A percentile compares a stretch with the other conserved stretches of the same genome.
phyloP scores from a whole-genome alignment of 2,797 vertebrate genomes.

The Cheirogaleus major region DNA sequence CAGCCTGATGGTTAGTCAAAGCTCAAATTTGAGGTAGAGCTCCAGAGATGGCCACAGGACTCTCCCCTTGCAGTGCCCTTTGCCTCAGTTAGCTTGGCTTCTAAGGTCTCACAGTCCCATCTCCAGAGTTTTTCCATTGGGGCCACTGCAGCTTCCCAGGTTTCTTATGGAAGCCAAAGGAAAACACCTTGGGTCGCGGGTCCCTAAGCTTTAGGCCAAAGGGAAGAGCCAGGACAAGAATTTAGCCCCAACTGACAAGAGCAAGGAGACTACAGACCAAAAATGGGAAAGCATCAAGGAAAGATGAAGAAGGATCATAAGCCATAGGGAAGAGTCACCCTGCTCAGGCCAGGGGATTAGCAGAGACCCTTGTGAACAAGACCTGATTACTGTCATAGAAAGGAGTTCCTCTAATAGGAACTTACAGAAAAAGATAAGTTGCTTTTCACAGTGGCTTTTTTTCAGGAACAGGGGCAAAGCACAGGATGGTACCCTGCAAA shows the following conservation, averaged over 20 bases:
- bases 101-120: background rate
- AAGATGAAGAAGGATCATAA: background rate
- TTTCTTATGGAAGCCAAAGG: background rate
- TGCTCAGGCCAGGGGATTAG: background rate
- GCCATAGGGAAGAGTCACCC: background rate
- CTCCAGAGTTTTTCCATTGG: background rate
- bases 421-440: slow-evolving; percentile 28
- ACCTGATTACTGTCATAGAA: slow-evolving; percentile 5
- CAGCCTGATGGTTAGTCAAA: background rate
- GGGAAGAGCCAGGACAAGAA: slow-evolving; percentile 4
- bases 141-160: background rate
- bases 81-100: background rate
- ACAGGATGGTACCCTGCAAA: background rate
- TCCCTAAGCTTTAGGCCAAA: slow-evolving; percentile 17
- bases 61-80: background rate
- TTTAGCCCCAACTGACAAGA: background rate
- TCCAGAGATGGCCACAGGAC: background rate
- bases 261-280: background rate
- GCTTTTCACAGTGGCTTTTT: slow-evolving; percentile 33
- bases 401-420: slow-evolving; percentile 3
- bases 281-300: background rate
- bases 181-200: background rate
- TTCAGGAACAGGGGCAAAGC: background rate
- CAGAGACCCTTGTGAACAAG: background rate
- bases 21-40: background rate